A percentile compares a stretch with the other conserved stretches of the same genome.
Evolutionary conservation across 2,797 vertebrate genomes (phyloP).

Genomic region (Labroides dimidiatus): DNA sequence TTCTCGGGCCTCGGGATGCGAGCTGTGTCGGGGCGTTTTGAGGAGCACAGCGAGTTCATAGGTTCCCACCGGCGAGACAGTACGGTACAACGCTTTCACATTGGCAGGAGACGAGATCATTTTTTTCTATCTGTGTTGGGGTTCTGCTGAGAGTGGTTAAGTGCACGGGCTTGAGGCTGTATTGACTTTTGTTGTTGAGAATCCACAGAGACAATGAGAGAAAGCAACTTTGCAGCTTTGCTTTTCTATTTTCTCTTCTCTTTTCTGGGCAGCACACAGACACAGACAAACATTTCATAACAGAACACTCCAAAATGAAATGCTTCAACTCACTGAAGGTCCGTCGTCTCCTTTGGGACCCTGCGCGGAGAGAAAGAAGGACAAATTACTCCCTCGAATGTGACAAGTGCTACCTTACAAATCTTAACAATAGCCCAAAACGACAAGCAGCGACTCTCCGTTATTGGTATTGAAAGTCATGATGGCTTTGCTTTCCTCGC

Average conservation of each 20-base stretch:
- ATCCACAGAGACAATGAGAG: slow-evolving; percentile 57
- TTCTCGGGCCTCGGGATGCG: slow-evolving; percentile 45
- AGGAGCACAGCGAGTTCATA: slow-evolving; percentile 60
- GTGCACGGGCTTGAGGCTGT: slow-evolving; percentile 63
- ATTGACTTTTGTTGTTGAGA: slow-evolving; percentile 62
- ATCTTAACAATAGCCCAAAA: slow-evolving; percentile 49
- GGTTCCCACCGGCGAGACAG: slow-evolving; percentile 68
- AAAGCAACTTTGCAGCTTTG: slow-evolving; percentile 52
- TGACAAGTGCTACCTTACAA: slow-evolving; percentile 45
- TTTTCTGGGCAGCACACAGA: slow-evolving; percentile 30
- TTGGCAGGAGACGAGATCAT: slow-evolving; percentile 59
- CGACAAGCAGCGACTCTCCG: slow-evolving; percentile 49
- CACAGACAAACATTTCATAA: slow-evolving; percentile 53
- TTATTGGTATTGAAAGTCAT: slow-evolving; percentile 47
- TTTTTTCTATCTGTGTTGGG: slow-evolving; percentile 48
- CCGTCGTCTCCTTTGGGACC: slow-evolving; percentile 97
- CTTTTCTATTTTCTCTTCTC: slow-evolving; percentile 27
- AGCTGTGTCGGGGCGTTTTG: slow-evolving; percentile 29
- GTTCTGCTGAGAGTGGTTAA: slow-evolving; percentile 68
- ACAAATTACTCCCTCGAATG: slow-evolving; percentile 65
- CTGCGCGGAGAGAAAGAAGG: slow-evolving; percentile 75
- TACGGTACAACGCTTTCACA: slow-evolving; percentile 64
- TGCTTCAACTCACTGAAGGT: slow-evolving; percentile 84
- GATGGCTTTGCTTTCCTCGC: slow-evolving; percentile 33
- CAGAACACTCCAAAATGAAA: slow-evolving; percentile 55